phyloP scores from a whole-genome alignment of 2,113 vertebrate genomes.

The Psilopsiagon aymara region DNA sequence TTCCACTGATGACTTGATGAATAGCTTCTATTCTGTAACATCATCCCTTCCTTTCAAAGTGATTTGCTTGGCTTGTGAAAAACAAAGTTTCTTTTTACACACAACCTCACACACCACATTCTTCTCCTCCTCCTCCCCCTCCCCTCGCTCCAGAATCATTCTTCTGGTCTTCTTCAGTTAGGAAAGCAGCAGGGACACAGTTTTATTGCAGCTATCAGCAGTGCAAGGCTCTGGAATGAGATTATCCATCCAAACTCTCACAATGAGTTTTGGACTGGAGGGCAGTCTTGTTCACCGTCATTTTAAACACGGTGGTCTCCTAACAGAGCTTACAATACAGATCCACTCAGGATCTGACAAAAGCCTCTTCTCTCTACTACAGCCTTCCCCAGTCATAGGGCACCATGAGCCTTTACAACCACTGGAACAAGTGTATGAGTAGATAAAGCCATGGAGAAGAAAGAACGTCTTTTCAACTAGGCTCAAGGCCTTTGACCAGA shows the following conservation, averaged over 20 bases:
- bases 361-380: background rate
- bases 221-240: background rate
- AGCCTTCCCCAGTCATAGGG: background rate
- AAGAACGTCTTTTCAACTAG: background rate
- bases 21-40: background rate
- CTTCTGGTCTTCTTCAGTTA: background rate
- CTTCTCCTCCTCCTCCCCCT: background rate
- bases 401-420: background rate
- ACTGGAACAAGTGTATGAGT: background rate
- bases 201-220: background rate
- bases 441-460: background rate
- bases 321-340: background rate
- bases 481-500: conserved; percentile 1
- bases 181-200: background rate
- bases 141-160: background rate
- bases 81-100: background rate
- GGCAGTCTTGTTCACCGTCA: background rate
- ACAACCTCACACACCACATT: background rate
- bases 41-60: background rate
- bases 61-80: background rate
- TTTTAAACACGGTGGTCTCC: background rate
- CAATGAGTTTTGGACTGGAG: background rate
- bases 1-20: background rate
- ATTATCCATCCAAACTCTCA: background rate
- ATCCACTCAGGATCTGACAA: background rate